phyloP scores from a whole-genome alignment of 2,113 vertebrate genomes.

The Ceyx cyanopectus region DNA sequence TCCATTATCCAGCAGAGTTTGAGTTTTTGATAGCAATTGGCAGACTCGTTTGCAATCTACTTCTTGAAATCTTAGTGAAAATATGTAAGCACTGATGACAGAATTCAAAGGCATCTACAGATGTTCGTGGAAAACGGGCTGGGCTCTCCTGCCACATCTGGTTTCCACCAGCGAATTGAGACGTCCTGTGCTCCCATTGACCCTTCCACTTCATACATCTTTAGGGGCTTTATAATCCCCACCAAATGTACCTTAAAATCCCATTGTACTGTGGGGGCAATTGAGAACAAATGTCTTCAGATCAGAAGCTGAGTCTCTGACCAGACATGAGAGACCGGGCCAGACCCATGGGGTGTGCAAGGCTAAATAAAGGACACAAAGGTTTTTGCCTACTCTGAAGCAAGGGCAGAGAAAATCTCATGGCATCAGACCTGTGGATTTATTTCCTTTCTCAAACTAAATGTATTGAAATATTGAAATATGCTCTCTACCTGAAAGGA shows the following conservation, averaged over 20 bases:
- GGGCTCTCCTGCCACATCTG: constrained; percentile 37
- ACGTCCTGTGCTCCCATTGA: constrained; percentile 54
- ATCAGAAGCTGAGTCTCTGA: constrained; percentile 22
- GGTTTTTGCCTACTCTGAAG: background rate
- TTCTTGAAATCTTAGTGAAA: constrained; percentile 9
- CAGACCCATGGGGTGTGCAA: background rate
- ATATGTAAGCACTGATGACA: constrained; percentile 40
- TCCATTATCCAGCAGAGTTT: constrained; percentile 28
- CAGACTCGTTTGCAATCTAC: background rate
- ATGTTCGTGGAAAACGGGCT: constrained; percentile 19
- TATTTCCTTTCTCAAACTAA: background rate
- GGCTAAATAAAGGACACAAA: background rate
- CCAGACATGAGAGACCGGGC: background rate
- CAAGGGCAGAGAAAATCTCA: background rate
- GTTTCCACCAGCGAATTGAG: constrained; percentile 39
- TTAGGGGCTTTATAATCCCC: constrained; percentile 69
- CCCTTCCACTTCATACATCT: constrained; percentile 57
- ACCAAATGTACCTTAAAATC: constrained; percentile 63
- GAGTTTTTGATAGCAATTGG: background rate
- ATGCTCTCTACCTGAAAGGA: no score
- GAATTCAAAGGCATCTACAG: constrained; percentile 30
- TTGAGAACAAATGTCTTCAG: constrained; percentile 67
- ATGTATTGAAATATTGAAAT: background rate
- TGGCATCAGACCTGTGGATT: background rate
- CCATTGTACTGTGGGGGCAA: constrained; percentile 46